Percentiles rank a stretch among this genome's conserved stretches.
phyloP scores from a whole-genome alignment of 2,113 vertebrate genomes.

The Atrichornis clamosus region DNA sequence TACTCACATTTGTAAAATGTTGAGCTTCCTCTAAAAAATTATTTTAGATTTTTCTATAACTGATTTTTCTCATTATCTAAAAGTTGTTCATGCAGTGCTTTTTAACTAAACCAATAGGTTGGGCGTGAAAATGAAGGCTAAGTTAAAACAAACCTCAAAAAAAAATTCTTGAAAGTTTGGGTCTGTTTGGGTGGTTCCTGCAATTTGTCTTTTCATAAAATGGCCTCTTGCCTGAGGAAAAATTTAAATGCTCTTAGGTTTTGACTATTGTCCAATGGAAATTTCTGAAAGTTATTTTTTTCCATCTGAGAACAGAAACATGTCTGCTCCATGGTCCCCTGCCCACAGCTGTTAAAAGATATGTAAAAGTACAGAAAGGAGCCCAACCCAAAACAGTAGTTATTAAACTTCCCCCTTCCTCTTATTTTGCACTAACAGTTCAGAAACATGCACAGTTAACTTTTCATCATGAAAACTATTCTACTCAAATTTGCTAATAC shows the following conservation, averaged over 20 bases:
- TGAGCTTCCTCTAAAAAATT: not conserved
- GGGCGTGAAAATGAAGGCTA: not conserved
- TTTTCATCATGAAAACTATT: constrained; percentile 32
- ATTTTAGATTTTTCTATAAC: not conserved
- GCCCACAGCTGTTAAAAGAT: constrained; percentile 62
- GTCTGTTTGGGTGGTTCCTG: not conserved
- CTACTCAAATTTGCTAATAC: constrained; percentile 26
- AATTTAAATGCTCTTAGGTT: not conserved
- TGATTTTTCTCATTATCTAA: not conserved
- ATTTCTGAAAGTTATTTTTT: constrained; percentile 45
- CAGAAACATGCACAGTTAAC: constrained; percentile 33
- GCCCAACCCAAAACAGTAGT: constrained; percentile 39
- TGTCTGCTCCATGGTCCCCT: constrained; percentile 22
- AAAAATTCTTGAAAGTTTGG: not conserved
- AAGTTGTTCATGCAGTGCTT: not conserved
- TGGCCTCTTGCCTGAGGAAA: not conserved
- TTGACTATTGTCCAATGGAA: constrained; percentile 52
- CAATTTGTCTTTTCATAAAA: constrained; percentile 5
- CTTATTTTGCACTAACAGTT: constrained; percentile 32
- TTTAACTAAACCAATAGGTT: not conserved
- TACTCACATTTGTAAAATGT: not conserved
- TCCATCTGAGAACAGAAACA: constrained; percentile 52
- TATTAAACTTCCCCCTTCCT: constrained; percentile 56
- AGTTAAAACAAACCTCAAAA: not conserved
- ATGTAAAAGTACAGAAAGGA: constrained; percentile 44